Percentiles rank a stretch among this genome's conserved stretches.
These are phyloP conservation scores for Phortica okadai DNA, from an alignment of 2,888 invertebrate genomes.

Conservation along the genomic window DNA sequence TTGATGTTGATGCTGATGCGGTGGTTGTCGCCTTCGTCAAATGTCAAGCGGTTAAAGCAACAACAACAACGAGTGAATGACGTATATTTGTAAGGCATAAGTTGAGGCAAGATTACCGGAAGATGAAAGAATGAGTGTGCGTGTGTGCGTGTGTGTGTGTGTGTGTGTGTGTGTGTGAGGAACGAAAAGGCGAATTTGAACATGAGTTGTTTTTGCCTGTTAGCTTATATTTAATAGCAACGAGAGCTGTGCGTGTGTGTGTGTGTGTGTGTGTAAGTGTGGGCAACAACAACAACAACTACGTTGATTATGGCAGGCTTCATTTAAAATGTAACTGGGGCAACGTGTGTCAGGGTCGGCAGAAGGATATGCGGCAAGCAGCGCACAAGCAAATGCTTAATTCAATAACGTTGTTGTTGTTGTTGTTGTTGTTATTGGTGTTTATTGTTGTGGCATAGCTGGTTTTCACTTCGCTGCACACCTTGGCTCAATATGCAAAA, in stretches of 20 bases:
- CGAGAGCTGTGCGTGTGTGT: neutral
- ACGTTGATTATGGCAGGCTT: neutral
- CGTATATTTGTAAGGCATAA: neutral
- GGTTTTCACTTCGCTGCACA: neutral
- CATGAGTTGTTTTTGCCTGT: too few relatives aligned
- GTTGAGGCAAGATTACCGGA: too few relatives aligned
- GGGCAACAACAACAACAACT: neutral
- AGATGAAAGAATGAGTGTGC: too few relatives aligned
- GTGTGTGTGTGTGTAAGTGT: neutral
- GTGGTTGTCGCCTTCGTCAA: neutral
- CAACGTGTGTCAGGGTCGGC: slow-evolving; percentile 13
- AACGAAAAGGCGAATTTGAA: too few relatives aligned
- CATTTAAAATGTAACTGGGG: slow-evolving; percentile 16
- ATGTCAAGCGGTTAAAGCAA: neutral
- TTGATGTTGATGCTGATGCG: neutral
- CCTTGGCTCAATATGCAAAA: neutral
- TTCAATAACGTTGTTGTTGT: neutral
- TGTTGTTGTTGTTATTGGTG: slow-evolving; percentile 20
- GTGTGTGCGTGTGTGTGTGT: too few relatives aligned
- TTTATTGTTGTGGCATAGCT: slow-evolving; percentile 15
- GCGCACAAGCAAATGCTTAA: neutral
- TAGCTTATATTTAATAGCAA: neutral
- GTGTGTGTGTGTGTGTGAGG: too few relatives aligned
- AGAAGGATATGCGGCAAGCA: neutral
- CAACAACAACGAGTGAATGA: neutral